Base-by-base conservation (phyloP, 2,797 vertebrate species). In the Miichthys miiuy region DNA sequence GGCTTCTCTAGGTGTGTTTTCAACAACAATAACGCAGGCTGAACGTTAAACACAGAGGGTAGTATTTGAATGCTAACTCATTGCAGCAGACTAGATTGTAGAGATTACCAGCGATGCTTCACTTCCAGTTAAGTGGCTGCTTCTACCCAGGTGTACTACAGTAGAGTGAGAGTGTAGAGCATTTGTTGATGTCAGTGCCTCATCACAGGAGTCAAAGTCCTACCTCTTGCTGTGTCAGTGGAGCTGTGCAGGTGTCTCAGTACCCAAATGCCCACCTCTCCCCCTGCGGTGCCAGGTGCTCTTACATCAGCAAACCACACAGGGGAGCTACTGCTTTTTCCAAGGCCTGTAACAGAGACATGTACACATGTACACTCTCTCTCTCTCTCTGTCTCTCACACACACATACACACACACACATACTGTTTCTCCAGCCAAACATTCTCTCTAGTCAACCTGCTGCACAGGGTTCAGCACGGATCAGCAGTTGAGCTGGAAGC, bases 321-420 rank as follows among this genome's bases (percentile, higher is more conserved):
- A 96, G 96, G 95, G 96, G 96, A 96, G 96, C 96, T 97, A 94
- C 95, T 95, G 96, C 95, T 96, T 92, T 95, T 96, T 91, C 76
- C 91, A 94, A 94, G 77, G 84, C 84, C 84, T 86, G 64, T 58
- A 83, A 75, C 58, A 87, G 44, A 83, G 38, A 83, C 16, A 77
- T 67, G 68, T 60, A 70, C 66, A 11, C 55, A 27, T 27, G 30
- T 34, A n/a, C n/a, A 23, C 16, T 54, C 41, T 8, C 23, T 58
- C 51, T 72, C 58, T 56, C 5, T 83, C 82, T 64, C 74, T 23
- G 58, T 56, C 27, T 8, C 7, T 34, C 51, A 75, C 63, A 68
- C 62, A 52, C 65, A 74, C 70, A 51, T 65, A 65, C 20, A 42
- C 61, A 68, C 73, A 18, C n/a, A 23, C 13, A 11, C 60, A 54